phyloP scores from a whole-genome alignment of 2,113 vertebrate species.

The Paramormyrops kingsleyae region DNA sequence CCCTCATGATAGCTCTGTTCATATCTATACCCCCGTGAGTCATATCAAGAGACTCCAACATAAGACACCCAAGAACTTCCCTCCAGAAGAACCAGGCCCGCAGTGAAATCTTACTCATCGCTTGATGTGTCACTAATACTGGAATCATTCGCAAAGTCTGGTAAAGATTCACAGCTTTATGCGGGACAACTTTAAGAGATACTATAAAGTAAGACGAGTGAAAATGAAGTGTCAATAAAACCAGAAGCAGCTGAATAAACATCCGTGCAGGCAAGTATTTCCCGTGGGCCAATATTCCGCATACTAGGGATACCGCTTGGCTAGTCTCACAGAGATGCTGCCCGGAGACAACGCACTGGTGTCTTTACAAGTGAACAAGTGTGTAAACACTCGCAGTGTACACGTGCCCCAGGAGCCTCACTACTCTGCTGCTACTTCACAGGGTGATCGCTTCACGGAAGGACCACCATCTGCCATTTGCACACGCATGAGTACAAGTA shows the following conservation, averaged over 20 bases:
- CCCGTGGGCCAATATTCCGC: not conserved
- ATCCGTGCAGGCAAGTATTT: conserved; percentile 13
- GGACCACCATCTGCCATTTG: not conserved
- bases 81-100: not conserved
- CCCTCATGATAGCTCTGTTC: not conserved
- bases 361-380: not conserved
- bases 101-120: not conserved
- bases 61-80: not conserved
- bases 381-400: not conserved
- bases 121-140: not conserved
- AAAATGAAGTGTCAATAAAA: not conserved
- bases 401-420: not conserved
- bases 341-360: not conserved
- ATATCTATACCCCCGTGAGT: not conserved
- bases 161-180: not conserved
- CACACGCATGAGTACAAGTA: not conserved
- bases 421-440: not conserved
- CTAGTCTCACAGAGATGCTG: not conserved
- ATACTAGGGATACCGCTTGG: not conserved
- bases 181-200: not conserved
- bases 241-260: conserved; percentile 46
- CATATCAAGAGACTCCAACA: not conserved
- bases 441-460: not conserved
- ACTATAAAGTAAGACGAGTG: not conserved
- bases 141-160: not conserved